Evolutionary conservation across 2,113 vertebrate genomes (phyloP), one percentile per base, ranked within the genome.

Genomic region (Oophaga pumilio): DNA sequence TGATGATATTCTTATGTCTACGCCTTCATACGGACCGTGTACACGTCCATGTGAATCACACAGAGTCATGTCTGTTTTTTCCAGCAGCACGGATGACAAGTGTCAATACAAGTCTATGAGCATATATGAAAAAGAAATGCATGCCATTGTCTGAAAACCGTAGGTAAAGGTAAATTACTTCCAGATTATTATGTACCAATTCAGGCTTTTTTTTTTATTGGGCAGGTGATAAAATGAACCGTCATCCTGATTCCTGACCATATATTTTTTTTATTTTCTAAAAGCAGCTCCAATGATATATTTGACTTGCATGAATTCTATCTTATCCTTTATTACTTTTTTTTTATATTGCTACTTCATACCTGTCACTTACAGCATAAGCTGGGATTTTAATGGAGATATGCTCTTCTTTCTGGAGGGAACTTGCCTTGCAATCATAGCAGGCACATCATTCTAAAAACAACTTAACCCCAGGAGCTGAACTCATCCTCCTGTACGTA

Each of bases 291-390:
- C 76, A 66, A 78, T 79, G 62, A 86, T 78, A 79, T 33, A 56
- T 79, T 86, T 86, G 85, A 76, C 76, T 78, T 86, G 77, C 73
- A 68, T 66, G 76, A 86, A 43, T 78, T 60, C 59, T 68, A 86
- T 59, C 85, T 68, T 76, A 85, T 74, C 84, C 73, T 76, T 79
- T 62, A 78, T 33, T 86, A n/a, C 49, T 53, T 24, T 56, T 26
- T 28, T 60, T 68, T 86, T 56, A 68, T 64, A 86, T 78, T 78
- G 52, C 66, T 56, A 78, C 85, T 66, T 68, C 33, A 60, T 86
- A 76, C 85, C 85, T 86, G 85, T 77, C 85, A 86, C 74, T 79
- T 86, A 86, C 52, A 86, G 85, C 85, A 78, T 28, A 78, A 66
- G 57, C 74, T 78, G 17, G 85, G 76, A 86, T 66, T 78, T 86